A percentile compares a stretch with the other conserved stretches of the same genome.
phyloP scores from a whole-genome alignment of 2,113 vertebrate species.

The Crotalus helleri region DNA sequence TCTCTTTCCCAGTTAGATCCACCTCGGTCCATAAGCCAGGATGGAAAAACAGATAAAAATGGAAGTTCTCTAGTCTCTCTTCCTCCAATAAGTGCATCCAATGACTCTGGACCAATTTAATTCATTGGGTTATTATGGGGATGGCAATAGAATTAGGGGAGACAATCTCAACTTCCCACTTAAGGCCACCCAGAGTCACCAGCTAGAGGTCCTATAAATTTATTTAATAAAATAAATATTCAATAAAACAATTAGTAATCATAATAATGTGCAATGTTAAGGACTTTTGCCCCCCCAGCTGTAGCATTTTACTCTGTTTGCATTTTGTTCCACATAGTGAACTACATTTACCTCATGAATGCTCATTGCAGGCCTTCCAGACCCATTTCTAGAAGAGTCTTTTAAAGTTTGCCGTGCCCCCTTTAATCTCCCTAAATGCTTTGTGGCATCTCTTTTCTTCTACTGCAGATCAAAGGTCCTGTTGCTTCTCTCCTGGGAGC shows the following conservation, averaged over 20 bases:
- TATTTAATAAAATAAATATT: not conserved
- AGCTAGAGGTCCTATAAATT: not conserved
- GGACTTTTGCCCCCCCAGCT: not conserved
- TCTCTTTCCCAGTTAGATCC: not conserved
- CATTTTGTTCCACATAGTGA: not conserved
- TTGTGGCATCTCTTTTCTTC: not conserved
- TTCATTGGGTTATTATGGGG: not conserved
- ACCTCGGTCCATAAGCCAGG: not conserved
- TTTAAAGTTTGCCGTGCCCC: not conserved
- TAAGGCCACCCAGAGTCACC: not conserved
- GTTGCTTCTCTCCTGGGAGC: not conserved
- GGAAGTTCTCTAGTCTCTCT: not conserved
- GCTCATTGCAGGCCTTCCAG: not conserved
- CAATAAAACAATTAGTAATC: not conserved
- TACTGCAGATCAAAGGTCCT: not conserved
- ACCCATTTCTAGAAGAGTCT: not conserved
- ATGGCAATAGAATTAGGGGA: not conserved
- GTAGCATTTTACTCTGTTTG: not conserved
- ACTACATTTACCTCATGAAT: not conserved
- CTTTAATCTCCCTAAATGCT: not conserved
- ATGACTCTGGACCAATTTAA: not conserved
- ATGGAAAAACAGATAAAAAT: not conserved
- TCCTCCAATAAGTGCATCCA: not conserved
- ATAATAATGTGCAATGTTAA: not conserved
- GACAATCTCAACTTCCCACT: not conserved